Evolutionary conservation across 2,113 vertebrate genomes (phyloP).

Genomic region (Dicentrarchus labrax): DNA sequence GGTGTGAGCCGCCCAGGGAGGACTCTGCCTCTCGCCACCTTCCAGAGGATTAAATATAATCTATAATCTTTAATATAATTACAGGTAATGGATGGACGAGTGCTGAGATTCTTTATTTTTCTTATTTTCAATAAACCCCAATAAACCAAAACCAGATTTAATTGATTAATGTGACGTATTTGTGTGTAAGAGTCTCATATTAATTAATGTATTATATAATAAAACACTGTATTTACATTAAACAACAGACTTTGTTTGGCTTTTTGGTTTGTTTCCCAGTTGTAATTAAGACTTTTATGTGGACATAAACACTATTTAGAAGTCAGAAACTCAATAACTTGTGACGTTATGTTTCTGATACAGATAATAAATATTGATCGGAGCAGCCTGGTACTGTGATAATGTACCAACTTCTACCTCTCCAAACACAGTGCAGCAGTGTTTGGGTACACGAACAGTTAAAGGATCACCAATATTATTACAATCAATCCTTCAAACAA

Average conservation of each 20-base stretch:
- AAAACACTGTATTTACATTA: not conserved
- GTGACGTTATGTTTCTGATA: not conserved
- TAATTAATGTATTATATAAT: too few relatives aligned
- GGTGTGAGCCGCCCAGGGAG: too few relatives aligned
- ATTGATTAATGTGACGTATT: not conserved
- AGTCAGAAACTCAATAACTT: not conserved
- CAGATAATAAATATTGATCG: not conserved
- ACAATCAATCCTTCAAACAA: not conserved
- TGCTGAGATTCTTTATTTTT: not conserved
- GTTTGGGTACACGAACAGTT: not conserved
- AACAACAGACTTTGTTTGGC: not conserved
- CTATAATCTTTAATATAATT: too few relatives aligned
- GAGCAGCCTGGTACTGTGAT: not conserved
- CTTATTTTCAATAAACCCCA: not conserved
- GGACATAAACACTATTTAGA: not conserved
- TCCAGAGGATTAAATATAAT: too few relatives aligned
- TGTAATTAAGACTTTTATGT: too few relatives aligned
- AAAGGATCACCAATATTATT: not conserved
- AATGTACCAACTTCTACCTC: not conserved
- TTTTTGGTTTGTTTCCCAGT: too few relatives aligned
- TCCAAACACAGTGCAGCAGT: not conserved
- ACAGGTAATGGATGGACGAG: not conserved
- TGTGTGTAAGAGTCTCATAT: too few relatives aligned
- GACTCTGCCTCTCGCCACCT: too few relatives aligned
- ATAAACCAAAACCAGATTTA: not conserved